Base-by-base conservation (phyloP, 2,113 vertebrate genomes). In the Anthoscopus minutus region DNA sequence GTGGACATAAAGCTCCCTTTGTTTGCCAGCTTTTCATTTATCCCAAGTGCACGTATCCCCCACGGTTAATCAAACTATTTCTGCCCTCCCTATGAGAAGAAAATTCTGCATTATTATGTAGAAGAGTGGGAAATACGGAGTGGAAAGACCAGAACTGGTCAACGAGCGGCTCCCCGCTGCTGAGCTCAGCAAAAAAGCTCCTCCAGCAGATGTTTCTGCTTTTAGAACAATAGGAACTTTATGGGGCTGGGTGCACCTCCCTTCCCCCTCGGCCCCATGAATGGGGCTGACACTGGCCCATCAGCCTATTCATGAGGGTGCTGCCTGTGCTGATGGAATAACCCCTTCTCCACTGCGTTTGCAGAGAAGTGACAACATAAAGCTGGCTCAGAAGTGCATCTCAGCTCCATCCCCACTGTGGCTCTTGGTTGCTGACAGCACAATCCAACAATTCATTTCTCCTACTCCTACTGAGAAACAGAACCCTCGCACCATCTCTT, bases 131-230 rank as follows among this genome's bases (percentile, higher is more conserved):
- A 89, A 96, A 93, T 67, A 71, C 2, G 38, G 88, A 92, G 79
- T 87, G 96, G 92, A 93, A 80, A 82, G 91, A 65, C 44, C 93
- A 84, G 92, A 69, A 81, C 53, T 66, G 89, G 95, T 88, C 85
- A 92, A 42, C 35, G 17, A 91, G 94, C 2, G 22, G 96, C 93
- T 95, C 94, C 94, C 94, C 58, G 82, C 93, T 96, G 96, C 96
- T 96, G 96, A 96, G 73, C 96, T 96, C 96, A 95, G 96, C 96
- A 81, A 50, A 96, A 95, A 85, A 2, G 14, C 93, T 79, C 18
- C 89, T 95, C 93, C 90, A 93, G 95, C 95, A 96, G 96, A 96
- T 96, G 94, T 93, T 96, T 94, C 95, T 97, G 93, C 88, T 94
- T 94, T 92, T 44, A 67, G 94, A 97, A 96, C 97, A 97, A 96